phyloP scores from a whole-genome alignment of 2,113 vertebrate species.

The Rhea americana region DNA sequence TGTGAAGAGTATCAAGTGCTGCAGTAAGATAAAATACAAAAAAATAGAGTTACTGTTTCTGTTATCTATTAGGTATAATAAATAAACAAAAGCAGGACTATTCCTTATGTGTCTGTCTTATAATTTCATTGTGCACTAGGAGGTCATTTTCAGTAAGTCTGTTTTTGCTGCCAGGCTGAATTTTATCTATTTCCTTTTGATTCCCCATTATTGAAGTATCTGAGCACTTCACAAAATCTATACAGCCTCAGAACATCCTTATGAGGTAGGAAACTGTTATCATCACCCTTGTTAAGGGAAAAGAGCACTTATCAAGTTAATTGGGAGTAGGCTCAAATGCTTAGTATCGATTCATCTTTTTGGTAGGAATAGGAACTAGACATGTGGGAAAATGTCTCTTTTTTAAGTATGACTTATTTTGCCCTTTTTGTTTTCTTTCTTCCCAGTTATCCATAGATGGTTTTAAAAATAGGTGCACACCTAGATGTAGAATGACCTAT shows the following conservation, averaged over 20 bases:
- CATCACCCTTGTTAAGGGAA: background rate
- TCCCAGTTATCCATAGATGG: accelerated
- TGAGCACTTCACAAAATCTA: background rate
- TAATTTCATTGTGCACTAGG: background rate
- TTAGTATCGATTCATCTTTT: background rate
- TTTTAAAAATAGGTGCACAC: background rate
- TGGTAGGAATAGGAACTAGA: background rate
- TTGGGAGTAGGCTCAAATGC: background rate
- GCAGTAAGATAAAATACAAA: background rate
- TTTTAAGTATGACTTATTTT: background rate
- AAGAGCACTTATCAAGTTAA: background rate
- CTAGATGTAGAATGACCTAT: background rate
- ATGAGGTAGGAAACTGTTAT: background rate
- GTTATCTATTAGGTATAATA: background rate
- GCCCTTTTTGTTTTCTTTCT: accelerated
- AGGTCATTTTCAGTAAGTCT: background rate
- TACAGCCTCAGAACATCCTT: background rate
- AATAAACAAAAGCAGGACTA: background rate
- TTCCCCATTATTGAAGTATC: background rate
- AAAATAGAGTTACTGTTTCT: background rate
- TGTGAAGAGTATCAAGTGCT: background rate
- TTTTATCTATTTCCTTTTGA: background rate
- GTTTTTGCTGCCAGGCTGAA: background rate
- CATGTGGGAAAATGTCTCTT: background rate
- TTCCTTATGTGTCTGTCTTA: background rate